Conservation (phyloP, 2,888 invertebrate genomes). For the Catocala sponsa region DNA sequence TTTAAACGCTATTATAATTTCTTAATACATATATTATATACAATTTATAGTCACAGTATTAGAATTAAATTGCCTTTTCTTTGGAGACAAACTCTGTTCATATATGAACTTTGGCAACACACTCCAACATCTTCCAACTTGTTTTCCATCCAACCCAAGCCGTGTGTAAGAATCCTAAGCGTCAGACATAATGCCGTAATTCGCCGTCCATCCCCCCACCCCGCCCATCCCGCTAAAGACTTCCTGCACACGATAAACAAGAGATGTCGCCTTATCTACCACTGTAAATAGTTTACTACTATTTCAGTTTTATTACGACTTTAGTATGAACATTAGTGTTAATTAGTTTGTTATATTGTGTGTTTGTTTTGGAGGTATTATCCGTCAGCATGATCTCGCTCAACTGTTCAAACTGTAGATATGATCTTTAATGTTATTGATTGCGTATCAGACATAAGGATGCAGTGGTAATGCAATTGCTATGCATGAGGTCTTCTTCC, state of each 20-base stretch:
- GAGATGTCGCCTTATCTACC: conserved; percentile 76
- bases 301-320: conserved; percentile 46
- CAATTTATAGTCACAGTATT: too few species aligned
- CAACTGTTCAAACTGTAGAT: too few species aligned
- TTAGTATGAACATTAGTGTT: conserved; percentile 25
- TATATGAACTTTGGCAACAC: too few species aligned
- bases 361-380: not conserved
- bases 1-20: too few species aligned
- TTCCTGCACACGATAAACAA: conserved; percentile 78
- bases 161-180: conserved; percentile 57
- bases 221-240: conserved; percentile 73
- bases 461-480: too few species aligned
- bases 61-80: too few species aligned
- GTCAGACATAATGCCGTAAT: conserved; percentile 70
- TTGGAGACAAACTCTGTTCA: too few species aligned
- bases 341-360: conserved; percentile 21
- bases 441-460: too few species aligned
- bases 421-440: too few species aligned
- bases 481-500: too few species aligned
- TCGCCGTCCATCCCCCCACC: conserved; percentile 60
- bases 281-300: conserved; percentile 71
- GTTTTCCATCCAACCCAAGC: conserved; percentile 5
- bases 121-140: too few species aligned
- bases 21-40: too few species aligned
- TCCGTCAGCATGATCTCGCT: not conserved